Evolutionary conservation across 2,113 vertebrate genomes (phyloP), one percentile per base, ranked within the genome.

Genomic region (Paramormyrops kingsleyae): DNA sequence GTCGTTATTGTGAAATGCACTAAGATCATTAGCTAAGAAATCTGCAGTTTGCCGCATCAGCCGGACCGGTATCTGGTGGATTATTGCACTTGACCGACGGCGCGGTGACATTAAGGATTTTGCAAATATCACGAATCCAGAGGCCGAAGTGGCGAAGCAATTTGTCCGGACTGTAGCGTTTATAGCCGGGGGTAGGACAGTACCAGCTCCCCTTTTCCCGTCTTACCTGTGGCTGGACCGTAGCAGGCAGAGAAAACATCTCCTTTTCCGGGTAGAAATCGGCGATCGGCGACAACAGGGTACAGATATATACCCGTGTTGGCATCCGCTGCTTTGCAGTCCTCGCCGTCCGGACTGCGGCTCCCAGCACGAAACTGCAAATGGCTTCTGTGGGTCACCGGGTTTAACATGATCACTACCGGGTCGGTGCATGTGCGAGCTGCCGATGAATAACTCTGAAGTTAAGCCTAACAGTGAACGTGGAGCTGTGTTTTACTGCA

Each of bases 191-290:
- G 8, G 9, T 12, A 27, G 9, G 56, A 62, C 21, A 7, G 7
- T 84, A 24, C 19, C 83, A 49, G 39, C 10, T 66, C 62, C n/a
- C 9, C 19, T 4, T 84, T 9, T 35, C 39, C 17, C 49, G 21
- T 89, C 94, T 90, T 92, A 96, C 95, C 95, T 96, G 95, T 2
- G 95, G 94, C 56, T 96, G 95, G 42, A 94, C 92, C 6, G 92
- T 92, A 90, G 90, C 92, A 27, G 94, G 93, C 86, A 95, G 42
- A 13, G 94, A 95, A 91, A 95, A 94, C 95, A 96, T 96, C 46
- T 31, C 88, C 62, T 86, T 47, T 9, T 42, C 59, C 24, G 7
- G 4, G 8, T 10, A 31, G 2, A 44, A 24, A 39, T 47, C 42
- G 46, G n/a, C 50, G 39, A 80, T 70, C 44, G 42, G 84, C 44